A percentile compares a stretch with the other conserved stretches of the same genome.
Evolutionary conservation across 2,113 vertebrate genomes (phyloP).

Genomic region (Cariama cristata): DNA sequence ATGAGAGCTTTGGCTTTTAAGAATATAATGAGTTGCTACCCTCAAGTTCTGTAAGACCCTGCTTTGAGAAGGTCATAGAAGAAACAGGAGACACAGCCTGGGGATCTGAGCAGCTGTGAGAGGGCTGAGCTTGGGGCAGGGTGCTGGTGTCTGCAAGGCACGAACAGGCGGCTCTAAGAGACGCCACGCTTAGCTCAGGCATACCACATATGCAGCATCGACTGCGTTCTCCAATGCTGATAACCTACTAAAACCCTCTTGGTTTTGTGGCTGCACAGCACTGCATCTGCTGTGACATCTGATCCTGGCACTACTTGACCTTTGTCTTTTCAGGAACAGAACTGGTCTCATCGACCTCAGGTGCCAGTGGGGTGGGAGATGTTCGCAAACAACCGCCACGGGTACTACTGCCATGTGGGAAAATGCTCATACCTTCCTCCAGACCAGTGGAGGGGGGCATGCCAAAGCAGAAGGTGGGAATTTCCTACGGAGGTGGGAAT

Average conservation of each 20-base stretch:
- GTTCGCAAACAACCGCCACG: fast-evolving
- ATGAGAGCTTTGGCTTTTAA: neutral
- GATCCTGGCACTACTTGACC: neutral
- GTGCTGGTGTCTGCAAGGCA: neutral
- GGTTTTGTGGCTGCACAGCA: neutral
- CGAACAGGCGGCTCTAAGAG: neutral
- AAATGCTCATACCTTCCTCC: neutral
- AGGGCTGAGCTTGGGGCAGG: neutral
- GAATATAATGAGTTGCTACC: neutral
- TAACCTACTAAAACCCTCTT: neutral
- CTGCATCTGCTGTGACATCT: neutral
- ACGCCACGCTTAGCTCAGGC: fast-evolving
- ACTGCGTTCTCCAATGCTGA: fast-evolving
- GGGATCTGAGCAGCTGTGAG: neutral
- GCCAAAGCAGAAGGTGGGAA: neutral
- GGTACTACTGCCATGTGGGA: fast-evolving
- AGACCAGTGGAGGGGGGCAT: fast-evolving
- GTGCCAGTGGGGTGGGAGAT: fast-evolving
- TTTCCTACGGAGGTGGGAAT: neutral
- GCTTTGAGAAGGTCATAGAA: neutral
- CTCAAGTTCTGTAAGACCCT: neutral
- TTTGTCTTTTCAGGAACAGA: neutral
- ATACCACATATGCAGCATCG: fast-evolving
- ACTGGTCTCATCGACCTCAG: neutral
- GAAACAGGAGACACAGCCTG: neutral